A percentile compares a stretch with the other conserved stretches of the same genome.
Conservation (phyloP, 1,140 invertebrate species). For the Bombus turneri region DNA sequence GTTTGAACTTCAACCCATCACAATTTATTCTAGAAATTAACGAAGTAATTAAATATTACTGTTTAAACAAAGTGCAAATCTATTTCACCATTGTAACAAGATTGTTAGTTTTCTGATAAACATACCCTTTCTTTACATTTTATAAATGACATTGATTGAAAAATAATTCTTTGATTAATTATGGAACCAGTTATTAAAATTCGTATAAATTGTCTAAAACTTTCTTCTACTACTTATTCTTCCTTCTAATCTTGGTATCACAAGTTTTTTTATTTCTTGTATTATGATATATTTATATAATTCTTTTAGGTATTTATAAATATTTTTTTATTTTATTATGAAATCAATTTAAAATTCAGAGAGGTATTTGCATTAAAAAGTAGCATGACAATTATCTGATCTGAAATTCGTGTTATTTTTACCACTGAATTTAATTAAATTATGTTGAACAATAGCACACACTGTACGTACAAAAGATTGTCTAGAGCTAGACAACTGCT, state of each 20-base stretch:
- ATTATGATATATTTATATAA: not conserved
- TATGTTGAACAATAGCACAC: conserved; percentile 14
- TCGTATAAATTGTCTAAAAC: conserved; percentile 21
- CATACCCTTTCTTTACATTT: conserved; percentile 20
- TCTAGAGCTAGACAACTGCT: too few relatives aligned
- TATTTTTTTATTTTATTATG: not conserved
- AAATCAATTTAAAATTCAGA: not conserved
- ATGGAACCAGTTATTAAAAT: conserved; percentile 27
- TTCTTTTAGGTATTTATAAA: not conserved
- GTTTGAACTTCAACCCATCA: not conserved
- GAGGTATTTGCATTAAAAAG: conserved; percentile 15
- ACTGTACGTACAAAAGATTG: conserved; percentile 41
- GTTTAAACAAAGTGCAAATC: not conserved
- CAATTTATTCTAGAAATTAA: conserved; percentile 15
- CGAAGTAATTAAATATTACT: conserved; percentile 3
- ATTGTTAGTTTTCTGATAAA: conserved; percentile 23
- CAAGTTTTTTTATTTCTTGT: conserved; percentile 31
- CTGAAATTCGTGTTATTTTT: not conserved
- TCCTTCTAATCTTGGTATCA: conserved; percentile 8
- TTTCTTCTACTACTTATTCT: conserved; percentile 28
- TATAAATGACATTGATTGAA: conserved; percentile 19
- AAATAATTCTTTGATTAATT: conserved; percentile 1
- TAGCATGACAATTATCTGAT: conserved; percentile 8
- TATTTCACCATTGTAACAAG: conserved; percentile 20
- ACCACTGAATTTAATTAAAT: not conserved